A percentile compares a stretch with the other conserved stretches of the same genome.
phyloP scores from a whole-genome alignment of 2,797 vertebrate species.

The Myotis findleyi region DNA sequence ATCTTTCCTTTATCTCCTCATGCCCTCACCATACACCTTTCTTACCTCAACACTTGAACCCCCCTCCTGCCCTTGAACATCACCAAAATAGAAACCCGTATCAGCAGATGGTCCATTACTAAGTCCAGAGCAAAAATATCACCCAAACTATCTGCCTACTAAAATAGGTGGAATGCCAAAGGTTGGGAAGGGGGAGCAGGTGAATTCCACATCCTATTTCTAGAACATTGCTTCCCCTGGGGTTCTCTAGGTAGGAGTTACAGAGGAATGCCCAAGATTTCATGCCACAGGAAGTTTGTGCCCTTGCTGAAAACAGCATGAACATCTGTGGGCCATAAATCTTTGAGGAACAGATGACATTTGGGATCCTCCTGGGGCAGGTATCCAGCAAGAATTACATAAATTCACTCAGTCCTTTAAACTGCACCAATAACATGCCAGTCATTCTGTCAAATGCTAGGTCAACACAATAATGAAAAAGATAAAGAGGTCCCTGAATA shows the following conservation, averaged over 20 bases:
- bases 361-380: background rate
- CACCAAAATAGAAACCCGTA: background rate
- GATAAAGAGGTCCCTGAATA: background rate
- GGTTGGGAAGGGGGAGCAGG: background rate
- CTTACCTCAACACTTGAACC: background rate
- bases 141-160: background rate
- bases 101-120: background rate
- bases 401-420: background rate
- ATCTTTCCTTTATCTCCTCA: background rate
- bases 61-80: background rate
- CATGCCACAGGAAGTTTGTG: background rate
- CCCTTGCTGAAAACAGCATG: background rate
- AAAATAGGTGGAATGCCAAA: background rate
- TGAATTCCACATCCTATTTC: background rate
- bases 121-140: background rate
- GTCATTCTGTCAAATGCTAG: background rate
- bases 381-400: background rate
- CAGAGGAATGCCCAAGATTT: background rate
- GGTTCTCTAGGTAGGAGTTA: background rate
- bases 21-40: background rate
- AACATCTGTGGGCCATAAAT: slow-evolving; percentile 19
- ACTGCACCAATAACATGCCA: background rate
- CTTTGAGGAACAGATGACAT: background rate
- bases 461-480: background rate
- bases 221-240: rapidly evolving